Conservation (phyloP, 2,797 vertebrate genomes). For the Alauda arvensis region DNA sequence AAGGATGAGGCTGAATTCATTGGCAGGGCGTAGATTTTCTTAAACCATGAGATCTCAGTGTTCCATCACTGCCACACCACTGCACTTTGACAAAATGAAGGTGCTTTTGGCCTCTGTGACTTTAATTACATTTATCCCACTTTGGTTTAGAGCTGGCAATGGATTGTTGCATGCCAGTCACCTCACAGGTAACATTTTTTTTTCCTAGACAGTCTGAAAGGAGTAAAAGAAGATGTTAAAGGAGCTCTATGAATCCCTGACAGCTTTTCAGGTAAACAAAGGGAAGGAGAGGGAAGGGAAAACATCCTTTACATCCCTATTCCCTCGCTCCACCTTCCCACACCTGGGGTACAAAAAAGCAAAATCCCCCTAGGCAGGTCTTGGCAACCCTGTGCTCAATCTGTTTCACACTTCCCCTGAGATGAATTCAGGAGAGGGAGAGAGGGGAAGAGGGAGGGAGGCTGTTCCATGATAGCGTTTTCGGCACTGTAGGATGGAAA, state of each 20-base stretch:
- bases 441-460: not conserved
- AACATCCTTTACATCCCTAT: not conserved
- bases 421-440: not conserved
- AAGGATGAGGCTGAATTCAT: not conserved
- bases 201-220: not conserved
- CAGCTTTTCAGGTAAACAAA: conserved; percentile 31
- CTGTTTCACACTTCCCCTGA: conserved; percentile 32
- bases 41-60: not conserved
- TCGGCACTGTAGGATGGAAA: conserved; percentile 8
- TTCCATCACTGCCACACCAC: not conserved
- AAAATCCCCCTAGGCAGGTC: conserved; percentile 27
- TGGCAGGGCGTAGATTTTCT: not conserved
- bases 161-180: not conserved
- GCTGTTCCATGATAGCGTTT: not conserved
- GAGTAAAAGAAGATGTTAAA: conserved; percentile 16
- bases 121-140: not conserved
- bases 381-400: conserved; percentile 39
- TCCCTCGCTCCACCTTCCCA: conserved; percentile 17
- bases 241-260: not conserved
- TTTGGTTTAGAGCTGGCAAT: not conserved
- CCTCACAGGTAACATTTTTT: not conserved
- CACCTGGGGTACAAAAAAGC: conserved; percentile 9
- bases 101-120: not conserved
- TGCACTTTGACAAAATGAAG: not conserved
- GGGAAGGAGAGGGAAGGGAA: not conserved